Base-by-base conservation (phyloP, 2,113 vertebrate species). In the Limnothrissa miodon region DNA sequence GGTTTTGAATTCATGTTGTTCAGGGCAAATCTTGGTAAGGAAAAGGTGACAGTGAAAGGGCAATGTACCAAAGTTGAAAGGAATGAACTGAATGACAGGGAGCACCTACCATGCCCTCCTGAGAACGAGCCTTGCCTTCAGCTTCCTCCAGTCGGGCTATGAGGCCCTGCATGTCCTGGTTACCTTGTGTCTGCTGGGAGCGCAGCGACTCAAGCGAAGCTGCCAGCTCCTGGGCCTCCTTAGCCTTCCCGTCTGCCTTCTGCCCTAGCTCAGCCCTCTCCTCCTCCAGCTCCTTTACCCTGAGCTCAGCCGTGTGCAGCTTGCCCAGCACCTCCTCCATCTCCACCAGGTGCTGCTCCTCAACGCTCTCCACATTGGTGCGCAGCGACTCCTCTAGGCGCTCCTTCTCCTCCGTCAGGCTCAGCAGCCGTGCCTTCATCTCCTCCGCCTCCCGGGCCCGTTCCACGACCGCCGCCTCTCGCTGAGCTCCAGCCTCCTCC, bases 341-440 rank as follows among this genome's bases (percentile, higher is more conserved):
- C 90, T 99, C 98, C 78, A 99, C 95, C n/a, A 99, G 95, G 86
- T 99, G 98, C 90, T 99, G 98, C 83, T 98, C 96, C 91, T 99
- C 98, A 0, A 92, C 90, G 45, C 87, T 95, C 87, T 99, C 98
- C 87, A 99, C 89, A 1, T 92, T 96, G 33, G 88, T 92, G 78
- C 93, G 93, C 39, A 98, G 83, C 11, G 88, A 92, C 74, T 99
- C 97, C 87, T 96, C 93, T 85, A 93, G 92, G 66, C 88, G 91
- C 82, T 98, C 97, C 85, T 96, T 98, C 83, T 98, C 97, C 66
- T 97, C 95, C 0, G 93, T 90, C 85, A 94, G 80, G 7, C 92
- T 87, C 86, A 88, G 83, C 44, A 98, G 89, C 81, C 93, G 94
- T 7, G 88, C 86, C 87, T 93, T 94, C 21, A 99, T 90, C 0